Evolutionary conservation across 2,888 invertebrate species (phyloP).

Genomic region (Drosophila siamana): DNA sequence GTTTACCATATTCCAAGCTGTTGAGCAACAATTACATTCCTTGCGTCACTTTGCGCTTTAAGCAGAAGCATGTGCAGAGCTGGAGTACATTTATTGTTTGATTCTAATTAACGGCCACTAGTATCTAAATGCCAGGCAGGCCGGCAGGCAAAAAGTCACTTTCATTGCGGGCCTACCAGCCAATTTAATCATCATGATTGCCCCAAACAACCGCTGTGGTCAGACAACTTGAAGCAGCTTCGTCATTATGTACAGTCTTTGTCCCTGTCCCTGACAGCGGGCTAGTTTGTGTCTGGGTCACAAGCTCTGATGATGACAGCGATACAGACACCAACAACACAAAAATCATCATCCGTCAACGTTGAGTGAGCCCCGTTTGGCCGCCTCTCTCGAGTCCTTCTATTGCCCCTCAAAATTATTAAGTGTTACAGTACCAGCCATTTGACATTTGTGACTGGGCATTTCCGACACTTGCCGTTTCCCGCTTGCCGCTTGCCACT

Average conservation of each 20-base stretch:
- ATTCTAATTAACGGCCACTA: constrained; percentile 44
- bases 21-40: too few relatives aligned
- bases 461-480: constrained; percentile 17
- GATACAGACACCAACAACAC: constrained; percentile 51
- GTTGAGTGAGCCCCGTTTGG: constrained; percentile 29
- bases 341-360: constrained; percentile 65
- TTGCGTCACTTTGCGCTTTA: not conserved
- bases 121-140: constrained; percentile 23
- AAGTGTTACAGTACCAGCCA: constrained; percentile 43
- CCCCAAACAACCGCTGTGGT: constrained; percentile 37
- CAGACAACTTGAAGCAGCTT: constrained; percentile 53
- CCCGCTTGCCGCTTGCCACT: not conserved
- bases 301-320: constrained; percentile 52
- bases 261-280: not conserved
- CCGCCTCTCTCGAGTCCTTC: not conserved
- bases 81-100: not conserved
- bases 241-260: constrained; percentile 27
- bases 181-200: constrained; percentile 50
- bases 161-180: constrained; percentile 18
- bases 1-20: too few relatives aligned
- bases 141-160: too few relatives aligned
- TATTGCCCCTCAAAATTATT: constrained; percentile 37
- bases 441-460: constrained; percentile 39
- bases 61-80: not conserved
- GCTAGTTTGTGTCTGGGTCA: constrained; percentile 4